Conservation (phyloP, 2,113 vertebrate genomes). For the Camelus dromedarius region DNA sequence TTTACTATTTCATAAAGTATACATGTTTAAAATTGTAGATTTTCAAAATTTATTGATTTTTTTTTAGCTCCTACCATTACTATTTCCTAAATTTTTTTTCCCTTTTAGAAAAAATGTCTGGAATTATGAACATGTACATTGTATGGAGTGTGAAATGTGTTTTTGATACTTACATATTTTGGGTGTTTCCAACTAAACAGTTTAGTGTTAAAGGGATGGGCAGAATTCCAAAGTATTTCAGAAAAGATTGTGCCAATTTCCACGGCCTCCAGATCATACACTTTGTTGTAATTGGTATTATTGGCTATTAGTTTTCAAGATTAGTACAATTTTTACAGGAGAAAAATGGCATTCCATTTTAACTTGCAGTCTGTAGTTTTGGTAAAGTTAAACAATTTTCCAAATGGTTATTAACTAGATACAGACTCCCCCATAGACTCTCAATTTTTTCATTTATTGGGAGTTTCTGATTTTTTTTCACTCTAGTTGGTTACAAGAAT, state of each 20-base stretch:
- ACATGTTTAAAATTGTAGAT: neutral
- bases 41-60: conserved; percentile 6
- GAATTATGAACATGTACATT: neutral
- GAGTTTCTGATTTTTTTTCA: neutral
- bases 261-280: neutral
- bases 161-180: neutral
- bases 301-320: neutral
- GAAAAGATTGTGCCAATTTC: neutral
- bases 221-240: neutral
- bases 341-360: neutral
- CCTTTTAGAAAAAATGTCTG: neutral
- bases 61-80: neutral
- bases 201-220: neutral
- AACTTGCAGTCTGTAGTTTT: neutral
- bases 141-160: neutral
- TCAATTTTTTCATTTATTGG: neutral
- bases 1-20: conserved; percentile 15
- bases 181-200: neutral
- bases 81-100: neutral
- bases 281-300: neutral
- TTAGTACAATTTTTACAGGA: neutral
- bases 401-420: neutral
- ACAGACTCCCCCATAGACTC: neutral
- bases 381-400: neutral
- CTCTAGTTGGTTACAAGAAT: neutral